Base-by-base conservation (phyloP, 92 coral and sea anemone genomes). In the Umimayanthus chanpuru region DNA sequence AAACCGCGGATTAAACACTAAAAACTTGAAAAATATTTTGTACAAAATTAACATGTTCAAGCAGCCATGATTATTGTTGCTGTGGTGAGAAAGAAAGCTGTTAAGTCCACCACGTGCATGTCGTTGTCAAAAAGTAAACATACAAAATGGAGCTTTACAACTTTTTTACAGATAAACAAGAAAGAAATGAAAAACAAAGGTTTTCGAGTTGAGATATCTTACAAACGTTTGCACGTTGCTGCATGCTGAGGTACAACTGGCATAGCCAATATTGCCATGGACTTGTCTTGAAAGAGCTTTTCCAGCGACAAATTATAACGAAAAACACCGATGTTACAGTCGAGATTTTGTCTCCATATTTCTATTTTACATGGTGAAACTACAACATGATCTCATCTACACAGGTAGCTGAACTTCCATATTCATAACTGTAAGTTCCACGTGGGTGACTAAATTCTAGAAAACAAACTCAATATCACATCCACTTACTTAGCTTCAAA, bases 121-220 rank as follows among this genome's bases (percentile, higher is more conserved):
- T 75, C 26, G 29, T 36, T 73, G 26, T 73, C 21, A 9, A 75
- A 75, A 75, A 75, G 44, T 36, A 75, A 75, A 75, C 79, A 39
- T 75, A 44, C 25, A 16, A 75, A 75, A 39, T 75, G 53, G 50
- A 75, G 79, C 79, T 75, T 75, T 75, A 53, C 26, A 38, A 20
- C 50, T 20, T 8, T 40, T 39, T 73, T n/a, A n/a, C 44, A 43
- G 50, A 16, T 74, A 20, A 43, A 74, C 25, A 38, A 74, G 5
- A 32, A 32, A 32, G 15, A 74, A 40, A 61, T 21, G 25, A 75
- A 75, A 38, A 20, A 9, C 21, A 36, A 5, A 73, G 77, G 77
- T 23, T 30, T 30, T 14, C 28, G 44, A 18, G 68, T 61, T 61
- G 25, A 61, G 8, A 61, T 21, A 61, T 61, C 18, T 20, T 56